Base-by-base conservation (phyloP, 2,113 vertebrate species). In the Brachyhypopomus occidentalis region DNA sequence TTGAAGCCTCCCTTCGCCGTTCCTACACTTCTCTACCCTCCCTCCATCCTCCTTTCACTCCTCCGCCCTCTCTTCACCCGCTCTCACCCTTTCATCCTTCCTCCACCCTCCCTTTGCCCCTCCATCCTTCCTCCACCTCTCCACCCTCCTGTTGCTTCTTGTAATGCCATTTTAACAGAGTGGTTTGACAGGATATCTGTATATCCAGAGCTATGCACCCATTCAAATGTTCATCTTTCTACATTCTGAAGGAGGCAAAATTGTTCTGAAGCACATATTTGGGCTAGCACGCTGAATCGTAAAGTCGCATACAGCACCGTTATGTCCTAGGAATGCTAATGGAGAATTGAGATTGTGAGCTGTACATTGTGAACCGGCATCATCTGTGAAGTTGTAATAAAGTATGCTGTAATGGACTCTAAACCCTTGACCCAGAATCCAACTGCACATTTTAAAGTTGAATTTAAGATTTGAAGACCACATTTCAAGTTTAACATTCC, bases 151-250 rank as follows among this genome's bases (percentile, higher is more conserved):
- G 27, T 78, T 36, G 12, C 25, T 58, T 30, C 17, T 59, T 59
- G 22, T 25, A 58, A 23, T 48, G 38, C 23, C 17, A 19, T 30
- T 58, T 27, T 25, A 58, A 70, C n/a, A 79, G 34, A 12, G 27
- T 72, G 22, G 25, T 41, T 4, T 79, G 23, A 56, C 14, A 23
- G 6, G 22, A 6, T 5, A 6, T 55, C 25, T 73, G 30, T 23
- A 34, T 80, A 25, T 73, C n/a, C 59, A 72, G 14, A 72, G 25
- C 48, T 62, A 23, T 23, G 11, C n/a, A 25, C 23, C 52, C 38
- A 72, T 71, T 52, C 16, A 70, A 60, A 45, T 17, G 20, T 59
- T 59, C 16, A 41, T 62, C 69, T 52, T 62, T 52, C 56, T 52
- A 23, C 77, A 48, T 9, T 16, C 11, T 60, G 9, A 38, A 71